These are phyloP conservation scores for Brachypodius melanocephalos DNA, from an alignment of 2,113 vertebrate genomes.

Conservation along the genomic window DNA sequence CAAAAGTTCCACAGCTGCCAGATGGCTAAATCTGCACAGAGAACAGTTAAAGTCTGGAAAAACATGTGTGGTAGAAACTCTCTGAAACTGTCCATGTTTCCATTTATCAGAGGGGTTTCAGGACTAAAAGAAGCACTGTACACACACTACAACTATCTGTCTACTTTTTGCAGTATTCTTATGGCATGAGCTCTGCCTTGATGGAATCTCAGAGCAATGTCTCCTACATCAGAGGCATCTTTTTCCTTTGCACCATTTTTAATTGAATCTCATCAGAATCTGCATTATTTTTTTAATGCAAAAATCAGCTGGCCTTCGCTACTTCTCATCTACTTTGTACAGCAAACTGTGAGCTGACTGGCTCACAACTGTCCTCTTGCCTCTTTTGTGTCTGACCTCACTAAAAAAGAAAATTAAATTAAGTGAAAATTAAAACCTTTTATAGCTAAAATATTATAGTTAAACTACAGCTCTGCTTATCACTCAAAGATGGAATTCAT, in stretches of 20 bases:
- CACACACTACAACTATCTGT: neutral
- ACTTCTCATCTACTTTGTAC: neutral
- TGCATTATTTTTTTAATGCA: neutral
- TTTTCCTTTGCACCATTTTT: neutral
- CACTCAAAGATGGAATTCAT: neutral
- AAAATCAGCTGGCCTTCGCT: neutral
- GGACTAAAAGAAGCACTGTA: neutral
- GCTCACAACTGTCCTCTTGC: neutral
- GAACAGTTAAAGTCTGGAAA: neutral
- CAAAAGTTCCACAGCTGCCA: slow-evolving; percentile 74
- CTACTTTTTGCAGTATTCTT: neutral
- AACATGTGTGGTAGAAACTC: neutral
- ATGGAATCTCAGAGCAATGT: neutral
- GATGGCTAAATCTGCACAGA: slow-evolving; percentile 72
- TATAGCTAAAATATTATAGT: neutral
- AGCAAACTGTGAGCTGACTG: neutral
- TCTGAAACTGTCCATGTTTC: neutral
- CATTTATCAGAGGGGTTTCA: neutral
- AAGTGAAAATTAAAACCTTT: neutral
- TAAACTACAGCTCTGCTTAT: neutral
- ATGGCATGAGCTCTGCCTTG: neutral
- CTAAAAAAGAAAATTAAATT: neutral
- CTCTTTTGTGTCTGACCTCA: neutral
- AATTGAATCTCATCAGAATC: neutral
- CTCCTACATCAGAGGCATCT: neutral